Evolutionary conservation across 2,797 vertebrate species (phyloP).

Genomic region (Muraenolepis orangiensis): DNA sequence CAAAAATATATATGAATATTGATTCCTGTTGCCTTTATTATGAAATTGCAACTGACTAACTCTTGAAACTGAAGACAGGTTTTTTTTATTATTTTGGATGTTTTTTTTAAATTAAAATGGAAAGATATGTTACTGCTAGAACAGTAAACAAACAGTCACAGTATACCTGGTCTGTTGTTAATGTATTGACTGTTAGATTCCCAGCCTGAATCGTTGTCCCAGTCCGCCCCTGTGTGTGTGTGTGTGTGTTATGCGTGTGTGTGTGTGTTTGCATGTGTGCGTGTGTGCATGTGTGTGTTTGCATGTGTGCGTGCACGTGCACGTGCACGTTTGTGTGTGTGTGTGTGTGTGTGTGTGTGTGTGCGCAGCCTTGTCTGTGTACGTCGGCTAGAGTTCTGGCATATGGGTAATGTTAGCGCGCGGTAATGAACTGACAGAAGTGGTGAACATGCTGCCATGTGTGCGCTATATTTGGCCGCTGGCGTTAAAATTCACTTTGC

Average conservation of each 20-base stretch:
- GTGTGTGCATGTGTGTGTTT: constrained; percentile 4
- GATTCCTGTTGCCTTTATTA: too few relatives aligned
- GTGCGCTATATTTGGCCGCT: not conserved
- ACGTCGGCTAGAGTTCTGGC: not conserved
- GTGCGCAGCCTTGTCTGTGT: not conserved
- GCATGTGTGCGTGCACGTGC: not conserved
- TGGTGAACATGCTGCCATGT: not conserved
- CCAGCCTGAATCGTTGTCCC: too few relatives aligned
- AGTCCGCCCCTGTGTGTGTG: too few relatives aligned
- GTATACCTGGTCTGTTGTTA: too few relatives aligned
- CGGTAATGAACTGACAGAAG: not conserved
- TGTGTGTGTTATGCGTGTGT: not conserved
- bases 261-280: not conserved
- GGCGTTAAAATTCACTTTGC: not conserved
- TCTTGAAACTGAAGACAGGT: too few relatives aligned
- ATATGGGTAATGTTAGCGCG: not conserved
- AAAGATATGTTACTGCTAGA: too few relatives aligned
- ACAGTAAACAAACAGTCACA: too few relatives aligned
- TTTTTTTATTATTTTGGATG: too few relatives aligned
- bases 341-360: constrained; percentile 5
- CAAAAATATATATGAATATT: too few relatives aligned
- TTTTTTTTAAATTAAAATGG: too few relatives aligned
- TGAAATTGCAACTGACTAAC: too few relatives aligned
- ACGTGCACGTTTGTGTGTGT: not conserved
- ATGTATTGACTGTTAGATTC: too few relatives aligned